These are phyloP conservation scores for Notamacropus eugenii DNA, from an alignment of 2,797 vertebrate genomes.

Conservation along the genomic window DNA sequence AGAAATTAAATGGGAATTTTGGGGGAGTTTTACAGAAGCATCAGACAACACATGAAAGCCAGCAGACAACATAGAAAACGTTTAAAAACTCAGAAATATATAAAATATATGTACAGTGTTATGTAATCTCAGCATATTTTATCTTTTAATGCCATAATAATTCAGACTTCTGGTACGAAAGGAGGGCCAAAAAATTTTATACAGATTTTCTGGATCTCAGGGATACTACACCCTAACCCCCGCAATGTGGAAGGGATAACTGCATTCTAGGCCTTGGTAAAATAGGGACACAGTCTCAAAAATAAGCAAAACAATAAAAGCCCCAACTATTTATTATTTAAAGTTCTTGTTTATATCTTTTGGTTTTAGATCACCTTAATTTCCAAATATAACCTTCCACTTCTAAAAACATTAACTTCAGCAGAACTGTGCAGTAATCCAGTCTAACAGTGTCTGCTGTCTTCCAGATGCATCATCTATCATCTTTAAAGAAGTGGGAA, in stretches of 20 bases:
- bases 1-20: background rate
- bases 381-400: background rate
- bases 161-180: background rate
- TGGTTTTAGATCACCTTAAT: background rate
- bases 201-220: background rate
- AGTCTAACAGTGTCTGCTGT: background rate
- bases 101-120: background rate
- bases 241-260: too few species aligned
- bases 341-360: background rate
- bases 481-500: background rate
- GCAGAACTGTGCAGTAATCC: background rate
- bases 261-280: background rate
- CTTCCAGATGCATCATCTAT: background rate
- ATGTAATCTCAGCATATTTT: background rate
- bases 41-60: background rate
- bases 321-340: background rate
- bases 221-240: background rate
- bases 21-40: background rate
- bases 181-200: background rate
- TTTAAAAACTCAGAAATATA: background rate
- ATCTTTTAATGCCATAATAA: background rate
- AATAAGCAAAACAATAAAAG: background rate
- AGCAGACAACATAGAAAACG: background rate
- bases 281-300: background rate
- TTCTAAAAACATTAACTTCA: background rate